Conservation (phyloP, 2,888 invertebrate species). For the Temnothorax rugatulus region DNA sequence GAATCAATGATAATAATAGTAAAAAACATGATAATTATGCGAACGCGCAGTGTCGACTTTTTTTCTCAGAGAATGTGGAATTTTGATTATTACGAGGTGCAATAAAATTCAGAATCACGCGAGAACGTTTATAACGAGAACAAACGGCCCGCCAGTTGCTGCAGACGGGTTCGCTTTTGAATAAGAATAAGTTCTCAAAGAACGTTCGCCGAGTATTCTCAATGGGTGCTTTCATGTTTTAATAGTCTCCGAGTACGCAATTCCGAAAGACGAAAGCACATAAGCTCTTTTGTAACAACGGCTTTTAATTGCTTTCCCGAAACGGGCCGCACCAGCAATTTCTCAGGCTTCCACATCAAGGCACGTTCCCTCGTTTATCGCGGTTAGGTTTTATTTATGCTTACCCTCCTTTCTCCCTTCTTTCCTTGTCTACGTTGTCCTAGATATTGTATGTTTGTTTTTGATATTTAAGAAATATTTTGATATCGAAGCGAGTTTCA, state of each 20-base stretch:
- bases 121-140: constrained; percentile 18
- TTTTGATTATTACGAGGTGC: constrained; percentile 17
- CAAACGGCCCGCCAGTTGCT: background rate
- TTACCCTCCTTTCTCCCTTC: background rate
- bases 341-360: constrained; percentile 31
- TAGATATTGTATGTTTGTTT: background rate
- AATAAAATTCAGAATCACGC: constrained; percentile 25
- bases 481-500: background rate
- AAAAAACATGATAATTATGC: background rate
- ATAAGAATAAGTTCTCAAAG: constrained; percentile 43
- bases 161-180: constrained; percentile 16
- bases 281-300: constrained; percentile 49
- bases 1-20: background rate
- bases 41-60: background rate
- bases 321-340: constrained; percentile 41
- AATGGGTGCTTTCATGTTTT: constrained; percentile 36
- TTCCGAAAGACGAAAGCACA: constrained; percentile 47
- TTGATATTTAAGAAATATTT: constrained; percentile 11
- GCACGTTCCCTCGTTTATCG: constrained; percentile 21
- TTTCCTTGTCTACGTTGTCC: background rate
- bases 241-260: constrained; percentile 48
- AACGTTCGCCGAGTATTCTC: constrained; percentile 28
- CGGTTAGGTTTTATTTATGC: constrained; percentile 49
- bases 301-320: constrained; percentile 53
- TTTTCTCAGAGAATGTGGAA: background rate